These are phyloP conservation scores for Coryphaenoides rupestris DNA, from an alignment of 2,113 vertebrate genomes.

Conservation along the genomic window DNA sequence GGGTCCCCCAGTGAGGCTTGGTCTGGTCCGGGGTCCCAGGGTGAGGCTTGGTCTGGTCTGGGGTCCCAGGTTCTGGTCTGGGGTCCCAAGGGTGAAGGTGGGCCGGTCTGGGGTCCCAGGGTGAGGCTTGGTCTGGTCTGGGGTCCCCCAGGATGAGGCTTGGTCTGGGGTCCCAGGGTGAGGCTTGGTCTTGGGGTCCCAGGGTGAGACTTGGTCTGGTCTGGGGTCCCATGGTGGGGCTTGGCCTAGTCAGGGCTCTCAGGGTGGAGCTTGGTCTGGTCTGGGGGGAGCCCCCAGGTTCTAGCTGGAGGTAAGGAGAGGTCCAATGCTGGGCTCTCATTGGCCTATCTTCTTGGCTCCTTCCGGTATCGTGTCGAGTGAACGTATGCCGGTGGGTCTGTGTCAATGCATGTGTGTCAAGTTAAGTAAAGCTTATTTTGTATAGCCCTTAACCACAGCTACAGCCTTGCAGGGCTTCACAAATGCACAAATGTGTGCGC, in stretches of 20 bases:
- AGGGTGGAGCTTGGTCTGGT: too few relatives aligned
- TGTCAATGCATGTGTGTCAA: constrained; percentile 3
- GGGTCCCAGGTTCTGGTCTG: constrained; percentile 37
- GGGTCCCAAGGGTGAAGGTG: too few relatives aligned
- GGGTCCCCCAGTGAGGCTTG: constrained; percentile 45
- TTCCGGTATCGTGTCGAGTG: not conserved
- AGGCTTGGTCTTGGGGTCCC: too few relatives aligned
- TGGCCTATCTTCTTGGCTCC: constrained; percentile 41
- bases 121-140: constrained; percentile 41
- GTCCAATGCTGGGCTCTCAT: constrained; percentile 64
- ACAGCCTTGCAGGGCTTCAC: not conserved
- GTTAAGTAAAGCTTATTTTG: not conserved
- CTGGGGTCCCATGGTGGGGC: too few relatives aligned
- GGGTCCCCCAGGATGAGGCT: too few relatives aligned
- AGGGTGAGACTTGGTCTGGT: too few relatives aligned
- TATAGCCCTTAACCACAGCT: not conserved
- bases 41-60: not conserved
- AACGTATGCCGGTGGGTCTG: not conserved
- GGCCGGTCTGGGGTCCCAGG: constrained; percentile 20
- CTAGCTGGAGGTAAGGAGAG: constrained; percentile 63
- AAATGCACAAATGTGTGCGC: constrained; percentile 1
- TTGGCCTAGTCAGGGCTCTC: too few relatives aligned
- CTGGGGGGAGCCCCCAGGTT: not conserved
- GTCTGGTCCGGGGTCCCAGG: constrained; percentile 38
- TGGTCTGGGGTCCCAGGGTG: constrained; percentile 38